phyloP scores from a whole-genome alignment of 1,140 invertebrate species.

The Adoxophyes honmai region DNA sequence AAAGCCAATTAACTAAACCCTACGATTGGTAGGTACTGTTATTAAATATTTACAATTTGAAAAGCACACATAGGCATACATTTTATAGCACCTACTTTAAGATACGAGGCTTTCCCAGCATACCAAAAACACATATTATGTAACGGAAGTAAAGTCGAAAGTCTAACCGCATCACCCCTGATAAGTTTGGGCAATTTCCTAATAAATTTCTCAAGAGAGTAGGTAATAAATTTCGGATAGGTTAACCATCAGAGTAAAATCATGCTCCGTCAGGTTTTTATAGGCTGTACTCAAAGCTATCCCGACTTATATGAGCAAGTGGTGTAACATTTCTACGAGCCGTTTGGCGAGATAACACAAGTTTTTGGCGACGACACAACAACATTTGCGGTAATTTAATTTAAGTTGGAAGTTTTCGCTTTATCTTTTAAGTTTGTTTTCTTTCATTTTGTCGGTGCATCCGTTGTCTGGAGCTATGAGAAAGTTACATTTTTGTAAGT shows the following conservation, averaged over 20 bases:
- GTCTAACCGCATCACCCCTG: background rate
- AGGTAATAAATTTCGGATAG: conserved; percentile 5
- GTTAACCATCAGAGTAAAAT: conserved; percentile 4
- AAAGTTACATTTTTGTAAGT: background rate
- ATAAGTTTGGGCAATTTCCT: conserved; percentile 5
- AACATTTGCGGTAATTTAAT: conserved; percentile 14
- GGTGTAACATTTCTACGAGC: background rate
- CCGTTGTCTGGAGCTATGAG: background rate
- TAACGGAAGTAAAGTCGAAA: no score
- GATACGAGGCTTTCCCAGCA: no score
- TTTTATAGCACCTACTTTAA: no score
- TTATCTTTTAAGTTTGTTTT: conserved; percentile 6
- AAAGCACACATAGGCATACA: no score
- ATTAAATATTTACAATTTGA: no score
- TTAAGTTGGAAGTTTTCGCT: background rate
- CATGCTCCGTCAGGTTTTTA: conserved; percentile 7
- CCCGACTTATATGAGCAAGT: background rate
- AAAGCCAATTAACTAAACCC: no score
- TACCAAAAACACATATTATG: no score
- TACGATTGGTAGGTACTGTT: no score
- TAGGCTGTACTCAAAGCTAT: conserved; percentile 1
- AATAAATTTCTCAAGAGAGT: conserved; percentile 12
- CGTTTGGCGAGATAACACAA: conserved; percentile 11
- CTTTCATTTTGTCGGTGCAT: conserved; percentile 3
- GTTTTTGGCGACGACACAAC: conserved; percentile 4